phyloP scores from a whole-genome alignment of 2,113 vertebrate genomes.

The Reinhardtius hippoglossoides region DNA sequence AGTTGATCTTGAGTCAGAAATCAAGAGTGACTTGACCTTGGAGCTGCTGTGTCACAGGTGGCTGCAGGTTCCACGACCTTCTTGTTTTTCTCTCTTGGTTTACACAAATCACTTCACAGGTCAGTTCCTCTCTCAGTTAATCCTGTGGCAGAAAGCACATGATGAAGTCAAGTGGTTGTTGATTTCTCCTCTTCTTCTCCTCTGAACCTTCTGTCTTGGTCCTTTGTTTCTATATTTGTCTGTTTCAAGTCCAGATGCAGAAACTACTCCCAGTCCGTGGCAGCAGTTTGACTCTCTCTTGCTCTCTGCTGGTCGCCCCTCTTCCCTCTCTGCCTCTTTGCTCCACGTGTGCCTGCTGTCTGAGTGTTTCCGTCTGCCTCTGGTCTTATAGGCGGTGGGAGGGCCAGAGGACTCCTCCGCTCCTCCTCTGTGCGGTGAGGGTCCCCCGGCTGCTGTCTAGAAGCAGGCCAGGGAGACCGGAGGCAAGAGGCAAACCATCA shows the following conservation, averaged over 20 bases:
- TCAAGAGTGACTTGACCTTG: conserved; percentile 33
- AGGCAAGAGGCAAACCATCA: conserved; percentile 77
- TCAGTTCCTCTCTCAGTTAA: conserved; percentile 43
- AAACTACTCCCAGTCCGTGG: conserved; percentile 44
- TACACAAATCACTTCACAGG: conserved; percentile 46
- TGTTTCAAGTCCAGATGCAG: conserved; percentile 43
- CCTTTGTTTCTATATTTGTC: conserved; percentile 48
- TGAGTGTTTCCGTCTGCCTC: conserved; percentile 82
- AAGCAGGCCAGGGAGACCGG: conserved; percentile 77
- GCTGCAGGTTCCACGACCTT: conserved; percentile 40
- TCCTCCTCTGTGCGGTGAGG: conserved; percentile 66
- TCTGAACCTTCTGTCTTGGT: conserved; percentile 15
- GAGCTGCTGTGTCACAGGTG: conserved; percentile 48
- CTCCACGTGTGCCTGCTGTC: conserved; percentile 85
- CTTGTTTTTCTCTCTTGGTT: conserved; percentile 34
- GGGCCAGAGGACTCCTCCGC: conserved; percentile 69
- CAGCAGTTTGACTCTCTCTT: conserved; percentile 51
- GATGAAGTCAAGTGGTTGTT: conserved; percentile 15
- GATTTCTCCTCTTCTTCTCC: conserved; percentile 36
- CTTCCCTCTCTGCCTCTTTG: conserved; percentile 61
- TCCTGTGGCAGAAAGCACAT: conserved; percentile 49
- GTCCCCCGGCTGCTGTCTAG: conserved; percentile 78
- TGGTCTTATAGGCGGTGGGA: conserved; percentile 85
- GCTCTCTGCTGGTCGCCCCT: conserved; percentile 38
- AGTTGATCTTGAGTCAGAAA: conserved; percentile 7